These are phyloP conservation scores for Porites evermanni DNA, from an alignment of 92 coral and sea anemone genomes.

Conservation along the genomic window DNA sequence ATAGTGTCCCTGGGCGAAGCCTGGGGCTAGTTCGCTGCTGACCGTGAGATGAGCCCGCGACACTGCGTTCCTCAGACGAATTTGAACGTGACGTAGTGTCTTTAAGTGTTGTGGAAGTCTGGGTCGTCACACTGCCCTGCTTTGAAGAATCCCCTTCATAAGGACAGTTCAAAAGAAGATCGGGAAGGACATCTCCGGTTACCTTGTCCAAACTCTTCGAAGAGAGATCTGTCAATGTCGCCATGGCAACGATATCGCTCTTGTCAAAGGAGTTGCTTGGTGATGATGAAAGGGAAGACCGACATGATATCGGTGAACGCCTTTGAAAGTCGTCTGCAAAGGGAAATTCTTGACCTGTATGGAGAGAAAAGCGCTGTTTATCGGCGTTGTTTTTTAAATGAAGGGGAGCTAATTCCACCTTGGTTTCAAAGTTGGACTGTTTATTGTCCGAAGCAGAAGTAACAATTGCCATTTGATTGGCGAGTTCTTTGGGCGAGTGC, in stretches of 20 bases:
- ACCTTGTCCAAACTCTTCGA: slow-evolving; percentile 18
- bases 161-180: slow-evolving; percentile 64
- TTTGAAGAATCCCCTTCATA: slow-evolving; percentile 1
- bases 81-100: slow-evolving; percentile 2
- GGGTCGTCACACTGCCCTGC: background rate
- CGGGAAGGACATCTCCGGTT: slow-evolving; percentile 63
- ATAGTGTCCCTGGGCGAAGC: slow-evolving; percentile 55
- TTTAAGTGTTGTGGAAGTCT: background rate
- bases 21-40: slow-evolving; percentile 66
- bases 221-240: slow-evolving; percentile 30
- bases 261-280: slow-evolving; percentile 26
- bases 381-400: slow-evolving; percentile 13
- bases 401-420: slow-evolving; percentile 1
- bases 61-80: background rate
- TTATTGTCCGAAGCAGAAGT: slow-evolving; percentile 1
- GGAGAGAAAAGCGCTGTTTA: slow-evolving; percentile 4
- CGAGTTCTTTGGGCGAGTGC: slow-evolving; percentile 33
- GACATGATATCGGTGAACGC: background rate
- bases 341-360: background rate
- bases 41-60: slow-evolving; percentile 49
- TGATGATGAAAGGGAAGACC: slow-evolving; percentile 12
- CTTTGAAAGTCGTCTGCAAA: background rate
- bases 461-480: background rate
- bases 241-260: slow-evolving; percentile 50
- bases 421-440: slow-evolving; percentile 7